Base-by-base conservation (phyloP, 2,888 invertebrate species). In the Dorcus hopei region DNA sequence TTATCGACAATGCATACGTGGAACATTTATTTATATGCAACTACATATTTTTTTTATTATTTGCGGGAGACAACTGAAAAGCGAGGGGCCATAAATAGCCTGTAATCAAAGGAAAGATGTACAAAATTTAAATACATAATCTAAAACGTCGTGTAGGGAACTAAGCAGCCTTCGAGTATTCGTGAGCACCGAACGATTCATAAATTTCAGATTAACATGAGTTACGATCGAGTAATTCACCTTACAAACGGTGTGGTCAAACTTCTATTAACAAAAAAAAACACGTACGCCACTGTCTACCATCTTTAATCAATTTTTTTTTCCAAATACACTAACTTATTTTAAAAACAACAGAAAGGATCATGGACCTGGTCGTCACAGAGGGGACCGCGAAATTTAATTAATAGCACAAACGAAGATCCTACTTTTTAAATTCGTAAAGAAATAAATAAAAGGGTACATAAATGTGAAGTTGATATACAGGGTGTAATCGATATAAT, bases 151-250 rank as follows among this genome's bases (percentile, higher is more conserved):
- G 63, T 66, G 65, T 65, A 63, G 64, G 61, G 61, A 61, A 61
- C 50, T 39, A 64, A 61, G 60, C 61, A 52, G 64, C 45, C 11
- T 62, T 63, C 62, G 57, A 61, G 60, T 62, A 65, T 66, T 67
- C 67, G 67, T 67, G 67, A 65, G 65, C 64, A 63, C 58, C 59
- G 64, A 66, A 66, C 65, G 65, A 67, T 67, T 65, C 65, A 67
- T 67, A 67, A 67, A 67, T 67, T 67, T 64, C 62, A 67, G 67
- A 67, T 67, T 66, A 67, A 67, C 67, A 67, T 67, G 65, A 67
- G 65, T 67, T 67, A 67, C 64, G 63, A 61, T 61, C 65, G 61
- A 60, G 61, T 62, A 51, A 51, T 51, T 51, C 51, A 41, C 45
- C 47, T 45, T 54, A 54, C 38, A 14, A 47, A 45, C 54, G 38